A percentile compares a stretch with the other conserved stretches of the same genome.
Conservation (phyloP, 2,888 invertebrate species). For the Toxonevra muliebris region DNA sequence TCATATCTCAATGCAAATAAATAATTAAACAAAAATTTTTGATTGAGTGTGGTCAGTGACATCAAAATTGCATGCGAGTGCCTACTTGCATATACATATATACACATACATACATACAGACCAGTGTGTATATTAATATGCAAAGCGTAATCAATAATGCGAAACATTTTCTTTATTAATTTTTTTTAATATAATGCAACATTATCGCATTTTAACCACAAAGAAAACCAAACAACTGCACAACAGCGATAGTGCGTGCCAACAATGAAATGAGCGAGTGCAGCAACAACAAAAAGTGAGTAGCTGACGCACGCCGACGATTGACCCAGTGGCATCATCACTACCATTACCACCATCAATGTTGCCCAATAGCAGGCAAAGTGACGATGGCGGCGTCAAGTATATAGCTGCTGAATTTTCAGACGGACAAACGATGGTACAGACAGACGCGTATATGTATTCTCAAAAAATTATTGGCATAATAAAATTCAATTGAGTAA, state of each 20-base stretch:
- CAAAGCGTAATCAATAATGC: neutral
- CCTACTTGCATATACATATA: neutral
- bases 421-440: no score
- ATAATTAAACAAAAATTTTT: neutral
- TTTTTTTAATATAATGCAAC: neutral
- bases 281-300: no score
- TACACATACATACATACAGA: neutral
- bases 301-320: slow-evolving; percentile 9
- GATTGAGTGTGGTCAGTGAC: slow-evolving; percentile 23
- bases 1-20: neutral
- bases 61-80: neutral
- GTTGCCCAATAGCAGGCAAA: neutral
- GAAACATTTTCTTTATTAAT: neutral
- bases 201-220: neutral
- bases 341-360: neutral
- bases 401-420: no score
- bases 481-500: no score
- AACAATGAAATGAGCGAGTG: slow-evolving; percentile 11
- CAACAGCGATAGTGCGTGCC: slow-evolving; percentile 10
- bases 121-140: neutral
- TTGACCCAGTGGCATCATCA: slow-evolving; percentile 25
- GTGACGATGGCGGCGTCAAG: neutral
- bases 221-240: slow-evolving; percentile 2
- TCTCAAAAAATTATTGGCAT: no score
- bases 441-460: neutral